These are phyloP conservation scores for Petrocephalus zakoni DNA, from an alignment of 2,113 vertebrate genomes.

Conservation along the genomic window DNA sequence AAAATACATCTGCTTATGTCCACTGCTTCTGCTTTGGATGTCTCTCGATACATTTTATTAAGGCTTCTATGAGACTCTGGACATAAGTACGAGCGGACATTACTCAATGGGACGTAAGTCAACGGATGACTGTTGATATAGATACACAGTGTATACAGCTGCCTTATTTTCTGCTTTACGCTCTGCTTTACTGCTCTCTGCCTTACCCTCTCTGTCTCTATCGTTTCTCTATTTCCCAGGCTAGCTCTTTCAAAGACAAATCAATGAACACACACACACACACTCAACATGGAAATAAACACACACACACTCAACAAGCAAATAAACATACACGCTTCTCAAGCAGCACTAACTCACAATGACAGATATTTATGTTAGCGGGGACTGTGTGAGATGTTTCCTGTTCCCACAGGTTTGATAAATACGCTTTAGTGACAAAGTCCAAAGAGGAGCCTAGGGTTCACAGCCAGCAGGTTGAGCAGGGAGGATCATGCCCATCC, in stretches of 20 bases:
- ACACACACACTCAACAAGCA: background rate
- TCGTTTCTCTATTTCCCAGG: background rate
- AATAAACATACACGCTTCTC: background rate
- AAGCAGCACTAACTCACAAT: background rate
- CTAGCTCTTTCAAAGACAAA: background rate
- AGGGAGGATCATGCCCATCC: background rate
- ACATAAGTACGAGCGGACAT: background rate
- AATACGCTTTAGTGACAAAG: background rate
- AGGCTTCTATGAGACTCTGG: background rate
- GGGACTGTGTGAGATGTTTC: background rate
- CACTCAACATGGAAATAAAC: background rate
- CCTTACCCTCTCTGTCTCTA: too few species aligned
- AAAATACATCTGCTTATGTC: background rate
- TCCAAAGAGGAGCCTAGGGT: background rate
- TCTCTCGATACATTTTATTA: background rate
- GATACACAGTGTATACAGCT: background rate
- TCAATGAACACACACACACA: background rate
- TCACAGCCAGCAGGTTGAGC: background rate
- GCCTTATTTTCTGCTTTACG: background rate
- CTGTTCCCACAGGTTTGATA: background rate
- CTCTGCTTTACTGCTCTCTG: too few species aligned
- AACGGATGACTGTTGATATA: background rate
- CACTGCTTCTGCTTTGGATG: background rate
- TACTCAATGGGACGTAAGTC: background rate
- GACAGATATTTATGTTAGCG: background rate